A percentile compares a stretch with the other conserved stretches of the same genome.
phyloP scores from a whole-genome alignment of 1,140 invertebrate species.

The Panonychus citri region DNA sequence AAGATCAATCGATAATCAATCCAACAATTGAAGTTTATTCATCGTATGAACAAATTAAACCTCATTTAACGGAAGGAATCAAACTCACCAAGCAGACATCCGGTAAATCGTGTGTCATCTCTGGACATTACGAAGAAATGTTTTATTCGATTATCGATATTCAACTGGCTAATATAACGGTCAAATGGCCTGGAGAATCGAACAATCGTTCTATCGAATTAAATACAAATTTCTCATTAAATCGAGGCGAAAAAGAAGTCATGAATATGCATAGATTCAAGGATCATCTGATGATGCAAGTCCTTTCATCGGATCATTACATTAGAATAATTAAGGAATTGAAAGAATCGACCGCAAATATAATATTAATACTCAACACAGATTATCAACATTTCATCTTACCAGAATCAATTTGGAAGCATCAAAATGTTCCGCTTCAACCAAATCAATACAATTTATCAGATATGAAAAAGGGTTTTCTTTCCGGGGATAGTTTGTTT shows the following conservation, averaged over 20 bases:
- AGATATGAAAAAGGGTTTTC: neutral
- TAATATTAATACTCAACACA: neutral
- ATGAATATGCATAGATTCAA: neutral
- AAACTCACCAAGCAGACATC: neutral
- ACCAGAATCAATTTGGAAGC: neutral
- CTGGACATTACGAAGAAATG: neutral
- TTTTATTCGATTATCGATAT: neutral
- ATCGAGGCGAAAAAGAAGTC: neutral
- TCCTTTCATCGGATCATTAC: neutral
- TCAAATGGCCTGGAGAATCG: neutral
- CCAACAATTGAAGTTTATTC: neutral
- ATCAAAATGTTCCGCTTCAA: neutral
- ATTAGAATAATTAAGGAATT: neutral
- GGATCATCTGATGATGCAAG: neutral
- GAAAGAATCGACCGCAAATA: neutral
- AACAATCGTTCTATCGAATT: neutral
- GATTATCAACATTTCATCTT: neutral
- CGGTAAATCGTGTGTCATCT: neutral
- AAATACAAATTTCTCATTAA: neutral
- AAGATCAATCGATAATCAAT: neutral
- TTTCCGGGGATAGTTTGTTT: neutral
- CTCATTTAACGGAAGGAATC: slow-evolving; percentile 23
- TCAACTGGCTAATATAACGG: neutral
- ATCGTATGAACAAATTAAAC: slow-evolving; percentile 40
- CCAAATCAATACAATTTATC: neutral